Percentiles rank a stretch among this genome's conserved stretches.
Evolutionary conservation across 1,140 invertebrate species (phyloP).

Genomic region (Papilio machaon): DNA sequence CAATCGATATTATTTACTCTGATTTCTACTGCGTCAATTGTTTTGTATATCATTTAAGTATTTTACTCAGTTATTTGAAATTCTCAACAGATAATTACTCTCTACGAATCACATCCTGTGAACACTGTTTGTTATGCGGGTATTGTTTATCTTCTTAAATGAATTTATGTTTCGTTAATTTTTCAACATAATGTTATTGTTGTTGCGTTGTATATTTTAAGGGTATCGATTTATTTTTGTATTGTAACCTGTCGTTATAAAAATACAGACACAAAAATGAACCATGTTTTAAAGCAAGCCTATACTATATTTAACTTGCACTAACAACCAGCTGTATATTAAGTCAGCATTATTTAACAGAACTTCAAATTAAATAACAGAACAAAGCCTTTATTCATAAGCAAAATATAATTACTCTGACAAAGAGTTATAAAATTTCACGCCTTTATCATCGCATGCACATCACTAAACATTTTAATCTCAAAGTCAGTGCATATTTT

Average conservation of each 20-base stretch:
- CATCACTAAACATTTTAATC: not conserved
- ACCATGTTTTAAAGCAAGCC: too few species aligned
- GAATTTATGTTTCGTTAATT: not conserved
- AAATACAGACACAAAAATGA: too few species aligned
- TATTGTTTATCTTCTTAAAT: not conserved
- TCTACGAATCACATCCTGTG: not conserved
- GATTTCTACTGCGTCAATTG: not conserved
- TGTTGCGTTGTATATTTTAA: not conserved
- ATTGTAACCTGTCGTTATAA: too few species aligned
- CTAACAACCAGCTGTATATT: too few species aligned
- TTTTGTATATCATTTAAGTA: not conserved
- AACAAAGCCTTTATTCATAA: not conserved
- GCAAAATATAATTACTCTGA: not conserved
- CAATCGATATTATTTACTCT: not conserved
- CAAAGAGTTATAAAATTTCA: not conserved
- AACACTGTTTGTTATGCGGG: not conserved
- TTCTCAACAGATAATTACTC: not conserved
- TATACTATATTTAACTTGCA: too few species aligned
- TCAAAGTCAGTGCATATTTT: not conserved
- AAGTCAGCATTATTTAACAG: too few species aligned
- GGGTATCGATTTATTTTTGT: too few species aligned
- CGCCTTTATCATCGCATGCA: not conserved
- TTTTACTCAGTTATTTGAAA: not conserved
- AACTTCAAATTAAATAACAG: not conserved
- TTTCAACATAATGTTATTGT: not conserved